Evolutionary conservation across 2,797 vertebrate species (phyloP), one percentile per base, ranked within the genome.

Genomic region (Sebastes hubbsi): DNA sequence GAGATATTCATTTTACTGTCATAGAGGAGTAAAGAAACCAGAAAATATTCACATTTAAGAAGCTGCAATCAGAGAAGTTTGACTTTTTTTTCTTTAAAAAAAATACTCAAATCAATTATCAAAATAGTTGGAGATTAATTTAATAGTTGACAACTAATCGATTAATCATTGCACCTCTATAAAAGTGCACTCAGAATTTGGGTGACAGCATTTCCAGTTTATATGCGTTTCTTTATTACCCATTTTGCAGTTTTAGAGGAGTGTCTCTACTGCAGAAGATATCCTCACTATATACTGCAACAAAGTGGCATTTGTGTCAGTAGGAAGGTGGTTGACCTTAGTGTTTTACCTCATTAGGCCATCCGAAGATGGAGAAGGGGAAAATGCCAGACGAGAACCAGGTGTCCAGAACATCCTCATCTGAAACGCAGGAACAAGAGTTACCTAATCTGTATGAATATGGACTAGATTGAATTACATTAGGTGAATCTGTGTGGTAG

Each of bases 301-400:
- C 14, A 65, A 55, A 29, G 18, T 49, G 30, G 6, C 62, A 61
- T 83, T 76, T 72, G 66, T 75, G 78, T 70, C 67, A 76, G 65
- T 11, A 56, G 14, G 66, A 58, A 82, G 78, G 63, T 38, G 55
- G 46, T 32, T 65, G 83, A 83, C 73, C 78, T 80, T 55, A 5
- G 42, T 55, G 7, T 81, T 80, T 82, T 77, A 97, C 96, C 95
- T 96, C 94, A 80, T 95, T 96, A 82, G 97, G 97, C 97, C 97
- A 99, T 6, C 97, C 97, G 5, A 99, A 96, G 88, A 98, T 98
- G 71, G 97, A 98, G 86, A 99, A 97, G 16, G 98, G 98, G 88
- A 98, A 98, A 83, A 98, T 95, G 58, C 97, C 97, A 5, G 98
- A 99, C 0, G 98, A 98, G 92, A 97, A 99, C 98, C 98, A 99